Percentiles rank a stretch among this genome's conserved stretches.
These are phyloP conservation scores for Pristionchus entomophagus DNA, from an alignment of 2,888 invertebrate species.

Conservation along the genomic window DNA sequence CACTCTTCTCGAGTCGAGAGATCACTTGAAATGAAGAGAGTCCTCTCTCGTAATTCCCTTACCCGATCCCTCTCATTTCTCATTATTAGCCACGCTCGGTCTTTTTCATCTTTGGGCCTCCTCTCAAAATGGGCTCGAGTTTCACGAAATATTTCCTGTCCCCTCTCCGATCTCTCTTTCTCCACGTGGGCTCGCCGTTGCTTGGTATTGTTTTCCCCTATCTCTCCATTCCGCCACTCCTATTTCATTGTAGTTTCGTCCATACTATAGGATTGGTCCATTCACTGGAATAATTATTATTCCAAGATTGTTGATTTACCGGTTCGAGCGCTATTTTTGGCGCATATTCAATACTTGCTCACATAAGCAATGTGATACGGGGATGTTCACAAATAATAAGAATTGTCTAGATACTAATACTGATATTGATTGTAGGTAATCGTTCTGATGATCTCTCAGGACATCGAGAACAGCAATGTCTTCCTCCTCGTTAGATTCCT, in stretches of 20 bases:
- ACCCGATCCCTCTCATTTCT: background rate
- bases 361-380: too few relatives aligned
- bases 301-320: too few relatives aligned
- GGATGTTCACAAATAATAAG: too few relatives aligned
- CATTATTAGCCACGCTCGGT: conserved; percentile 6
- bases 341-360: too few relatives aligned
- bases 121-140: background rate
- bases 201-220: background rate
- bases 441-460: conserved; percentile 23
- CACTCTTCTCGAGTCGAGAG: background rate
- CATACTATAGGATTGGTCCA: background rate
- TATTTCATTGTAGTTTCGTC: background rate
- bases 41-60: background rate
- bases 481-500: conserved; percentile 21
- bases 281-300: too few relatives aligned
- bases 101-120: conserved; percentile 16
- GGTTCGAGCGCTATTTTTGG: too few relatives aligned
- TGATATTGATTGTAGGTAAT: background rate
- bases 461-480: conserved; percentile 32
- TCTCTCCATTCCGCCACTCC: background rate
- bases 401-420: too few relatives aligned
- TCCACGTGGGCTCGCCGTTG: background rate
- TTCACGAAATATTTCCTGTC: conserved; percentile 22
- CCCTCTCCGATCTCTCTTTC: background rate
- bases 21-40: background rate